phyloP scores from a whole-genome alignment of 2,888 invertebrate genomes.

The Ashinkailepas kermadecensis region DNA sequence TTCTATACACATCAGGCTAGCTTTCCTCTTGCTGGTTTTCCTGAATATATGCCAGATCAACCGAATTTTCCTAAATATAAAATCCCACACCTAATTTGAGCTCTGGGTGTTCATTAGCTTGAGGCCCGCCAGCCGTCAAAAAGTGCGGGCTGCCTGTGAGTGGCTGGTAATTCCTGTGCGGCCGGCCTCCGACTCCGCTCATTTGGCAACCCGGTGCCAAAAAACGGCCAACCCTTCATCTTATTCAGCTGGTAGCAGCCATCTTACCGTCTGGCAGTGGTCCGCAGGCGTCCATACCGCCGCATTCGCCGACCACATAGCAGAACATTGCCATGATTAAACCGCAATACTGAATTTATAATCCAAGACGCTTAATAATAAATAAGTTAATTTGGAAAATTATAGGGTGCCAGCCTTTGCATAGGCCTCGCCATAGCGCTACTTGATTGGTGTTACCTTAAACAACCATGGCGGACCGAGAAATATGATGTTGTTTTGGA shows the following conservation, averaged over 20 bases:
- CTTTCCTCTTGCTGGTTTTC: no score
- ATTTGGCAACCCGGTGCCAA: neutral
- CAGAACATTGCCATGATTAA: neutral
- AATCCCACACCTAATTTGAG: neutral
- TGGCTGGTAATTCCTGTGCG: neutral
- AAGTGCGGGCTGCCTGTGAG: neutral
- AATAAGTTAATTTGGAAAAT: constrained; percentile 13
- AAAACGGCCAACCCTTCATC: neutral
- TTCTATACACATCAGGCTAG: no score
- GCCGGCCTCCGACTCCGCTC: neutral
- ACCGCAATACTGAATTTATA: neutral
- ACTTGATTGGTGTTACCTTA: constrained; percentile 15
- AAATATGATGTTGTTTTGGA: constrained; percentile 1
- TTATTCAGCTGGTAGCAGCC: neutral
- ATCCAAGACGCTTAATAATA: constrained; percentile 4
- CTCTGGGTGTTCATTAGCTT: neutral
- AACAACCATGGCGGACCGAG: constrained; percentile 10
- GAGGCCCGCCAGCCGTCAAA: neutral
- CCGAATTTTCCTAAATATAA: neutral
- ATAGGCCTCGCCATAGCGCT: neutral
- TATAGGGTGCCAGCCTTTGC: neutral
- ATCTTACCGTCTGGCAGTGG: neutral
- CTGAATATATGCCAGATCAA: neutral
- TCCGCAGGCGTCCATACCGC: neutral
- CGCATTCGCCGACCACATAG: neutral